Percentiles rank a stretch among this genome's conserved stretches.
phyloP scores from a whole-genome alignment of 2,797 vertebrate genomes.

The Ambastaia sidthimunki region DNA sequence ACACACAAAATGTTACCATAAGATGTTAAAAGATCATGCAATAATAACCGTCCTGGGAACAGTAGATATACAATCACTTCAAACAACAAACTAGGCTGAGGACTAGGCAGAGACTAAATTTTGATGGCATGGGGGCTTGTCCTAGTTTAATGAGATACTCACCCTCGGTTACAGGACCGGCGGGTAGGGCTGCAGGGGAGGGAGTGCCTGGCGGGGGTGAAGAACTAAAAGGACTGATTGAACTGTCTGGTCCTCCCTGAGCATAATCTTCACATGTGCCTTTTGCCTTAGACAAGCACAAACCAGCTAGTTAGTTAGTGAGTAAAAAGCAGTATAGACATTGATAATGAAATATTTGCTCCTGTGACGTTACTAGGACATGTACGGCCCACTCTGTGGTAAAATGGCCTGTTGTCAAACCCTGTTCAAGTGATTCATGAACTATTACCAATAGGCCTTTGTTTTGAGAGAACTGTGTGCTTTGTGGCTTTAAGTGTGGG shows the following conservation, averaged over 20 bases:
- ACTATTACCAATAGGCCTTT: too few species aligned
- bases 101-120: not conserved
- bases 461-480: too few species aligned
- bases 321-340: not conserved
- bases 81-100: not conserved
- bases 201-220: conserved; percentile 67
- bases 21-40: conserved; percentile 25
- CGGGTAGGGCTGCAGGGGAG: conserved; percentile 66
- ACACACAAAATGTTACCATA: conserved; percentile 17
- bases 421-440: too few species aligned
- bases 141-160: conserved; percentile 39
- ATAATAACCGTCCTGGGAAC: conserved; percentile 1
- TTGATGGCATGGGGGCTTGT: not conserved
- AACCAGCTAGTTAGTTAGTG: not conserved
- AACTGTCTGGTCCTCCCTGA: conserved; percentile 70
- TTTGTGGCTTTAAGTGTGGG: too few species aligned
- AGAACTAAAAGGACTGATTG: conserved; percentile 67
- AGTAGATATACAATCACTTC: not conserved
- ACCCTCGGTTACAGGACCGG: conserved; percentile 86
- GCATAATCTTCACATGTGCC: conserved; percentile 83
- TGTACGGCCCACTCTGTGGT: too few species aligned
- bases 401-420: too few species aligned
- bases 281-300: conserved; percentile 74
- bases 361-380: not conserved
- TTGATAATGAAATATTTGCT: not conserved